Percentiles rank a stretch among this genome's conserved stretches.
phyloP scores from a whole-genome alignment of 1,140 invertebrate species.

The Eupristina koningsbergeri region DNA sequence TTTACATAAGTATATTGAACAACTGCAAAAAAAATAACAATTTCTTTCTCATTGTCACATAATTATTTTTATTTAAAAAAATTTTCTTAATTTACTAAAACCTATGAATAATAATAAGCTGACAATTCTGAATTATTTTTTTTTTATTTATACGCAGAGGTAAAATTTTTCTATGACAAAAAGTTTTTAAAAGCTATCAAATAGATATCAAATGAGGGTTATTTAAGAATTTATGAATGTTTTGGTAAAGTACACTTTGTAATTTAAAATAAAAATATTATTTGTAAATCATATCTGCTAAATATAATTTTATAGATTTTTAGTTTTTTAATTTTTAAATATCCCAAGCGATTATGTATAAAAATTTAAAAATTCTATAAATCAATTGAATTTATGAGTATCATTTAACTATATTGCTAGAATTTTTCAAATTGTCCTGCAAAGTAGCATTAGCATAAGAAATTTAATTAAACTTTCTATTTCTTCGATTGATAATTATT shows the following conservation, averaged over 20 bases:
- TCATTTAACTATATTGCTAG: background rate
- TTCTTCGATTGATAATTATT: background rate
- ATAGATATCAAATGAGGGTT: too few relatives aligned
- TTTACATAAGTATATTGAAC: constrained; percentile 40
- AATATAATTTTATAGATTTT: background rate
- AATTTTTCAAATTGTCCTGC: background rate
- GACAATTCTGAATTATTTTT: background rate
- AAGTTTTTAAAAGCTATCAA: too few relatives aligned
- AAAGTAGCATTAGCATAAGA: background rate
- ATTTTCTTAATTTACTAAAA: constrained; percentile 50
- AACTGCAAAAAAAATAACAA: constrained; percentile 9
- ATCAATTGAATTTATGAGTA: background rate
- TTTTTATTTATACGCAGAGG: constrained; percentile 8
- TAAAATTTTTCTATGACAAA: background rate
- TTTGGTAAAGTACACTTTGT: background rate
- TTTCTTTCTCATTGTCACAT: constrained; percentile 2
- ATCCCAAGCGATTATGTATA: background rate
- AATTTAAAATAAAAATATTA: background rate
- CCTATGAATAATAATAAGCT: constrained; percentile 57
- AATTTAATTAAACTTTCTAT: background rate
- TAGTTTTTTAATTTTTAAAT: background rate
- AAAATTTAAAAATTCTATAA: background rate
- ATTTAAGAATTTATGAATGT: background rate
- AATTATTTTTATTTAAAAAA: constrained; percentile 52
- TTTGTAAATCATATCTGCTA: background rate